Conservation (phyloP, 1,140 invertebrate genomes). For the Goniozus legneri region DNA sequence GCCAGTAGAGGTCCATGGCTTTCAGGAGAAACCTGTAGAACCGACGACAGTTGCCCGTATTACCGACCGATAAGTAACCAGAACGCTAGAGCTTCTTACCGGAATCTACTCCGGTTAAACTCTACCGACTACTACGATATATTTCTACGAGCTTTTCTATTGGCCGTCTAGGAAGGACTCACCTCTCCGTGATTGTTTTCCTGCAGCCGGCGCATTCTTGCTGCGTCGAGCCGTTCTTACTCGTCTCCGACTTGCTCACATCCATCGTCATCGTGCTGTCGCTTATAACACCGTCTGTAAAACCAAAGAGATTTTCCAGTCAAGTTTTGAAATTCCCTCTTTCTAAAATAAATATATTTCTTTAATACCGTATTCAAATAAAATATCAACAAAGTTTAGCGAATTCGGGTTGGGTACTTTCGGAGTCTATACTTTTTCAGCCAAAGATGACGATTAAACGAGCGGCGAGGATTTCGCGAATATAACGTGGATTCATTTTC, state of each 20-base stretch:
- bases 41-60: slow-evolving; percentile 28
- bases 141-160: too few species aligned
- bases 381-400: too few species aligned
- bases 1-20: slow-evolving; percentile 92
- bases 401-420: too few species aligned
- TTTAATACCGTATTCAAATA: too few species aligned
- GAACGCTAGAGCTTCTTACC: too few species aligned
- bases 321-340: too few species aligned
- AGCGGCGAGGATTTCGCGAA: not conserved
- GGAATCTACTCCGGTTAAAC: too few species aligned
- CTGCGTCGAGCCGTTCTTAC: slow-evolving; percentile 57
- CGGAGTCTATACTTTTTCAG: too few species aligned
- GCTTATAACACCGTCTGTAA: slow-evolving; percentile 49
- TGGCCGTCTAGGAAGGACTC: too few species aligned
- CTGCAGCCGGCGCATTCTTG: slow-evolving; percentile 83
- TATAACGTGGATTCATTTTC: not conserved
- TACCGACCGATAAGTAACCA: slow-evolving; percentile 27
- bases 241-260: slow-evolving; percentile 65
- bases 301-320: slow-evolving; percentile 10
- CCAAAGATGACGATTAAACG: not conserved
- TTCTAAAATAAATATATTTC: too few species aligned
- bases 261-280: slow-evolving; percentile 67
- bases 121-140: too few species aligned
- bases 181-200: slow-evolving; percentile 81
- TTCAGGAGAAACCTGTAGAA: slow-evolving; percentile 66